A percentile compares a stretch with the other conserved stretches of the same genome.
Conservation (phyloP, 2,113 vertebrate genomes). For the Malurus melanocephalus region DNA sequence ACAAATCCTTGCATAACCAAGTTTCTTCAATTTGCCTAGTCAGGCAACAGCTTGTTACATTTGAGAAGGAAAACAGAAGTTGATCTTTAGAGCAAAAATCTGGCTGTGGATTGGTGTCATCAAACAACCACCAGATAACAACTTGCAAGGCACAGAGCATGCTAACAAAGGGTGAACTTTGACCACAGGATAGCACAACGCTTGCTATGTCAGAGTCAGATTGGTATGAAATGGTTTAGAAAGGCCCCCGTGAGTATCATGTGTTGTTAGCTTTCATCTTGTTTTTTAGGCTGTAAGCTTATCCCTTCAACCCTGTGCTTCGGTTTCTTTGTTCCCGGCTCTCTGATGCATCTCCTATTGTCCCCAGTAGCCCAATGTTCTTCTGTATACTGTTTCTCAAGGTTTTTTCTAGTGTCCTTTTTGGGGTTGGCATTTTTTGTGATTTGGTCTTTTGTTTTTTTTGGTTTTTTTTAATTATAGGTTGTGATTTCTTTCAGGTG, state of each 20-base stretch:
- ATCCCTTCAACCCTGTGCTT: background rate
- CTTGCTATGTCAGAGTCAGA: background rate
- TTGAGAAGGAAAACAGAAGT: background rate
- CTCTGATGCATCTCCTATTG: background rate
- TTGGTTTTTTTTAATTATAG: background rate
- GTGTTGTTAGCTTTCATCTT: background rate
- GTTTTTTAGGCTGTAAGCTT: background rate
- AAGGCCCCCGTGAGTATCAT: background rate
- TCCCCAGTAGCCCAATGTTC: constrained; percentile 12
- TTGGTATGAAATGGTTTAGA: background rate
- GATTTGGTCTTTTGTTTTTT: background rate
- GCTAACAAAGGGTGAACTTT: background rate
- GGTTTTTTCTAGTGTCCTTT: background rate
- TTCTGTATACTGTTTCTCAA: background rate
- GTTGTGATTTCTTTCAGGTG: background rate
- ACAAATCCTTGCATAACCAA: background rate
- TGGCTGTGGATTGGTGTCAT: background rate
- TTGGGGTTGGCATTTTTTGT: background rate
- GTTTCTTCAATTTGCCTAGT: background rate
- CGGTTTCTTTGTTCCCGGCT: background rate
- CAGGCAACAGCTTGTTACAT: background rate
- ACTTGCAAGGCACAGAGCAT: background rate
- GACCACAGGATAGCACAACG: background rate
- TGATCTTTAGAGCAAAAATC: background rate
- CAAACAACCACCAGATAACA: background rate